Evolutionary conservation across 2,113 vertebrate genomes (phyloP), one percentile per base, ranked within the genome.

Genomic region (Coptodon bakossiorum): DNA sequence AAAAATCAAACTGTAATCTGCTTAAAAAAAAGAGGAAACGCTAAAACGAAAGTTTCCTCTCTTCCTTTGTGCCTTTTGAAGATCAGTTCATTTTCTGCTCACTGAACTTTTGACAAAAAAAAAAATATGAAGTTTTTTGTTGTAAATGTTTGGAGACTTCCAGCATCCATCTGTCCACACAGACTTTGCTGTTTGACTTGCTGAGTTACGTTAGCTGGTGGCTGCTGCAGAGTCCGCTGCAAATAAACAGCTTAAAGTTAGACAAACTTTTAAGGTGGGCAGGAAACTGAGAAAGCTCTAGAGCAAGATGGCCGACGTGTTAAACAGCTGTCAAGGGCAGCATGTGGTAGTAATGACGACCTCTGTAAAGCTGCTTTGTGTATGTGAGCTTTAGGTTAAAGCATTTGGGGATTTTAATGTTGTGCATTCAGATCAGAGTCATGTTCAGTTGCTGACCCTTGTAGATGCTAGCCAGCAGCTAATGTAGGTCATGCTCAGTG

Each of bases 111-210:
- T 56, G 0, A 56, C 53, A 56, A 2, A 56, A 56, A 13, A 11
- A 1, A 1, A 24, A 7, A 56, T 24, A 0, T 56, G 53, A 56
- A 56, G 6, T 0, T 56, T 56, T 56, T 56, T 0, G 2, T 24
- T 7, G 0, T 56, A 7, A 7, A 56, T 56, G 53, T 56, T 4
- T 56, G 53, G 53, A 56, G 11, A 7, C 4, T 56, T 1, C 1
- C 22, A 56, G 6, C 6, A 7, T 56, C 53, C 11, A 56, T 13
- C 3, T 56, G 3, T 56, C 22, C 22, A 56, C 53, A 56, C 53
- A 56, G 6, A 0, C 53, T 56, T 1, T 56, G 53, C 53, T 56
- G 53, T 56, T 7, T 56, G 0, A 56, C 53, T 56, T 56, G 6
- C 22, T 56, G 22, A 0, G 3, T 24, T 56, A 56, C 0, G 2